These are phyloP conservation scores for Atherinomorus stipes DNA, from an alignment of 2,113 vertebrate genomes.

Conservation along the genomic window DNA sequence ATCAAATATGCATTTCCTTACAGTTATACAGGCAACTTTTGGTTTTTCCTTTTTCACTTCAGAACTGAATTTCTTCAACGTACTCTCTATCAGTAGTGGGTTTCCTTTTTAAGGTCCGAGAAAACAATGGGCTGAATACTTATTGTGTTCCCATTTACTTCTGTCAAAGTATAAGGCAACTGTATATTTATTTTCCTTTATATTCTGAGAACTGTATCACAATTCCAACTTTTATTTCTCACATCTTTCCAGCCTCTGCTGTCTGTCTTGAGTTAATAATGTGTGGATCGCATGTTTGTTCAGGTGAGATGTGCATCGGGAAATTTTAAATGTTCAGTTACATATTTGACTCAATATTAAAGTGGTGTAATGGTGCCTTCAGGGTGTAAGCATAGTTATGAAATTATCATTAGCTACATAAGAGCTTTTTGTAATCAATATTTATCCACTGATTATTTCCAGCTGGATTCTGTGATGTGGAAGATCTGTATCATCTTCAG, in stretches of 20 bases:
- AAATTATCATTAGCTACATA: neutral
- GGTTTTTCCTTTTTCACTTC: no score
- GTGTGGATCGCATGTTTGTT: no score
- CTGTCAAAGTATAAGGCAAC: neutral
- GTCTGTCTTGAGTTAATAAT: no score
- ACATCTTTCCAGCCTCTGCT: no score
- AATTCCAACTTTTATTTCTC: no score
- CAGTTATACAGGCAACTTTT: no score
- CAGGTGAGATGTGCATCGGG: neutral
- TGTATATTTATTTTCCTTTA: conserved; percentile 2
- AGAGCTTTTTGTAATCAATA: neutral
- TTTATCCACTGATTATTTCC: neutral
- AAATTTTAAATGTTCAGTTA: neutral
- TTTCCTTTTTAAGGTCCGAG: neutral
- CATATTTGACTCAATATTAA: neutral
- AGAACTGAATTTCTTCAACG: neutral
- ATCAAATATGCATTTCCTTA: no score
- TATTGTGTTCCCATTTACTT: conserved; percentile 11
- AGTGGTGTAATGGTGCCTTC: no score
- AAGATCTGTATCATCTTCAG: neutral
- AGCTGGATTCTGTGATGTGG: neutral
- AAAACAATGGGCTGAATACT: conserved; percentile 21
- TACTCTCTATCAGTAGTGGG: neutral
- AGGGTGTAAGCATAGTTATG: no score
- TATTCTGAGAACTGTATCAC: neutral